Evolutionary conservation across 2,888 invertebrate species (phyloP).

Genomic region (Autographa gamma): DNA sequence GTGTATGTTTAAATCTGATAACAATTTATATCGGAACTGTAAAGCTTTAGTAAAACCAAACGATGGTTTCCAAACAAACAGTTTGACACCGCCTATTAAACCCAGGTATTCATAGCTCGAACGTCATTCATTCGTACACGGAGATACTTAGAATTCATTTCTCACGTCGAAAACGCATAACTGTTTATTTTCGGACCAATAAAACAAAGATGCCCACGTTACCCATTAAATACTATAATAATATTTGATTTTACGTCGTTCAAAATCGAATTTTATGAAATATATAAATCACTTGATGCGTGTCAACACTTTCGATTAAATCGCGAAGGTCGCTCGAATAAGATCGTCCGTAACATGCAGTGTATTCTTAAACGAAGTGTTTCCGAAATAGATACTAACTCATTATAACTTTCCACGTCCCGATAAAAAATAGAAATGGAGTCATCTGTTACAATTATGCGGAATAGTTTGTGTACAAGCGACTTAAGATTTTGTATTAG

Average conservation of each 20-base stretch:
- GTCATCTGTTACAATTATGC: conserved; percentile 81
- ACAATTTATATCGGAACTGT: conserved; percentile 35
- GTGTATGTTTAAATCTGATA: conserved; percentile 36
- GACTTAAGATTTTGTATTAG: conserved; percentile 60
- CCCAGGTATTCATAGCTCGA: conserved; percentile 52
- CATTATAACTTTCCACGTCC: conserved; percentile 85
- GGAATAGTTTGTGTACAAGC: conserved; percentile 61
- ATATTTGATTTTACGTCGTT: conserved; percentile 82
- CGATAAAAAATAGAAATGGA: conserved; percentile 84
- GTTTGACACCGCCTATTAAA: conserved; percentile 59
- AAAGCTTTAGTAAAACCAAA: conserved; percentile 30
- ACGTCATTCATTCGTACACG: conserved; percentile 55
- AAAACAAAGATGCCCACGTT: conserved; percentile 77
- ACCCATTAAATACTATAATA: conserved; percentile 76
- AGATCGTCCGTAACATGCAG: conserved; percentile 70
- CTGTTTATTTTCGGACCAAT: conserved; percentile 73
- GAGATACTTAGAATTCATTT: conserved; percentile 60
- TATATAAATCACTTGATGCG: conserved; percentile 79
- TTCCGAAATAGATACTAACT: conserved; percentile 81
- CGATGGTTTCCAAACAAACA: conserved; percentile 42
- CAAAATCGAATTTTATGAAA: conserved; percentile 77
- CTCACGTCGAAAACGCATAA: conserved; percentile 62
- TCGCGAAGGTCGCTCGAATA: conserved; percentile 77
- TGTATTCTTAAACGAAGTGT: conserved; percentile 84
- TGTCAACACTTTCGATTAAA: conserved; percentile 88